Evolutionary conservation across 2,113 vertebrate genomes (phyloP), one percentile per base, ranked within the genome.

Genomic region (Erythrocercus mccallii): DNA sequence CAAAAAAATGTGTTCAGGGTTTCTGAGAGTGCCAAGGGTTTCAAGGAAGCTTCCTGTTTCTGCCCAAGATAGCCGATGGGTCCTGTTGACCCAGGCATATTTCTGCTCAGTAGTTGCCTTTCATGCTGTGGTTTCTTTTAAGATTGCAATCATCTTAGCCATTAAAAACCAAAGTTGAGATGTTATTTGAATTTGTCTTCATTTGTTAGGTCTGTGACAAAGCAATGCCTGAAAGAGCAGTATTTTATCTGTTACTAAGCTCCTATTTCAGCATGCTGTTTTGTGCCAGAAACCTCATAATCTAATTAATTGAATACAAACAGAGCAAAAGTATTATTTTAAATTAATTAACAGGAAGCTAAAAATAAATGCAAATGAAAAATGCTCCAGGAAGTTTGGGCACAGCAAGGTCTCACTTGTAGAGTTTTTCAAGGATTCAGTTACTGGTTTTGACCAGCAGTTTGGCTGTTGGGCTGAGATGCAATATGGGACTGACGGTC

Each of bases 181-280:
- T 92, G 74, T 60, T 80, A 38, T 81, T 95, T 92, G 82, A 74
- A 87, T 94, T 92, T 91, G 72, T 86, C 91, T 87, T 84, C 50
- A 60, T 94, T 92, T 85, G 65, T 94, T 66, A 92, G 78, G 66
- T 66, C 73, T 81, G 51, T 1, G 6, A 85, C 84, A 95, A 94
- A 96, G 61, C 18, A 38, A 45, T 83, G 91, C 94, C 90, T 5
- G 6, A 85, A 78, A 81, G 40, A 84, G 20, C 51, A 66, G 30
- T 90, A 4, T 71, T 92, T 92, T 93, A 38, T 88, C 80, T 91
- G 48, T 64, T 78, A 54, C 72, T 94, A 69, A 95, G 73, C 69
- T 90, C 48, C 12, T 47, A 37, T 51, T 53, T 31, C 53, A 73
- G 40, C 10, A 3, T 33, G 69, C 66, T 79, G 16, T 23, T 81